phyloP scores from a whole-genome alignment of 2,888 invertebrate genomes.

The Cheilosia impressa region DNA sequence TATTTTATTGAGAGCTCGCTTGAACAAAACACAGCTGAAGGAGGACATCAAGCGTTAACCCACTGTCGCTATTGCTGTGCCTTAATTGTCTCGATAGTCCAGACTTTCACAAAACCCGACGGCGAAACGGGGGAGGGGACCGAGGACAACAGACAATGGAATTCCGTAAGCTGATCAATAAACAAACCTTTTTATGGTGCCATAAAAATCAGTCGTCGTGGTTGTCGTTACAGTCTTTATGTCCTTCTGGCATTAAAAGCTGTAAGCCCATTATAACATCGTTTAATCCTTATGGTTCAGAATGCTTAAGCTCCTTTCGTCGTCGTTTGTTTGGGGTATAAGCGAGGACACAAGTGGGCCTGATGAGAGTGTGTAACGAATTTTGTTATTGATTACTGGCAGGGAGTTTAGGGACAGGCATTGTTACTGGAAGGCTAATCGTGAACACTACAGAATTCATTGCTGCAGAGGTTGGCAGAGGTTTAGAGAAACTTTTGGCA shows the following conservation, averaged over 20 bases:
- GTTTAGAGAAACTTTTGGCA: too few relatives aligned
- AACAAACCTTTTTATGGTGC: constrained; percentile 48
- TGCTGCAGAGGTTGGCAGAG: too few relatives aligned
- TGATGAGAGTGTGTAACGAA: not conserved
- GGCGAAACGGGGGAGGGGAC: not conserved
- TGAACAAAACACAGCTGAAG: not conserved
- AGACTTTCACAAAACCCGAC: not conserved
- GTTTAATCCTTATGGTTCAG: constrained; percentile 39
- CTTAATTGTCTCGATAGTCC: constrained; percentile 34
- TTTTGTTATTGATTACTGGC: not conserved
- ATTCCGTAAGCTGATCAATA: constrained; percentile 47
- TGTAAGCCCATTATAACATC: constrained; percentile 57
- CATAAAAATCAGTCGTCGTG: constrained; percentile 59
- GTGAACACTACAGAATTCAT: too few relatives aligned
- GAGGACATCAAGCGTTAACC: not conserved
- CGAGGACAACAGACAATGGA: constrained; percentile 19
- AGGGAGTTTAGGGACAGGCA: not conserved
- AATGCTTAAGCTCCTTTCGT: constrained; percentile 27
- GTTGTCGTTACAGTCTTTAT: constrained; percentile 50
- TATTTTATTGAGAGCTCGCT: not conserved
- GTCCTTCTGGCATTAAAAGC: constrained; percentile 48
- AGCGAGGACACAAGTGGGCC: not conserved
- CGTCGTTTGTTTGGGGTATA: not conserved
- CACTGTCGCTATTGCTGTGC: not conserved
- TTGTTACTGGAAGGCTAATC: not conserved